Evolutionary conservation across 2,797 vertebrate species (phyloP).

Genomic region (Molossus alvarezi): DNA sequence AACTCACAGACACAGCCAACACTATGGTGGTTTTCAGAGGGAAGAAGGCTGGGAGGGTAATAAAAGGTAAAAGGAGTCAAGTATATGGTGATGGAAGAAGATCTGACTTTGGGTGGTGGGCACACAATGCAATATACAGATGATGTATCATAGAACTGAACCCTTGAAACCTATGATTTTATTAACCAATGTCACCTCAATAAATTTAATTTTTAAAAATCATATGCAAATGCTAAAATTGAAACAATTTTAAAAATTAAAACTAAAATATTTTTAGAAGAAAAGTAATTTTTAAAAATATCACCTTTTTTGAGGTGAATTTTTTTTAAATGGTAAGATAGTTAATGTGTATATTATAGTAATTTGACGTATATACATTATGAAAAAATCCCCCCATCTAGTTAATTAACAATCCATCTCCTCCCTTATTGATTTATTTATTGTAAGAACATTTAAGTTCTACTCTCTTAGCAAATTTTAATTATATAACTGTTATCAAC

Average conservation of each 20-base stretch:
- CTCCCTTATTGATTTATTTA: no score
- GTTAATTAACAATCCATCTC: background rate
- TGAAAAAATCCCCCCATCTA: background rate
- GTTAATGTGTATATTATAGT: no score
- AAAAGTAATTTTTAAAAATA: background rate
- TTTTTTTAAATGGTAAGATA: no score
- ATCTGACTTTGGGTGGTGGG: no score
- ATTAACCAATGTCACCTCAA: background rate
- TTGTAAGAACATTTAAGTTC: background rate
- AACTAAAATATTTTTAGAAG: background rate
- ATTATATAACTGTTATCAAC: background rate
- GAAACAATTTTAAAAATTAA: background rate
- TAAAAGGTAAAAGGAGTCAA: no score
- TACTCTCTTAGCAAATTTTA: background rate
- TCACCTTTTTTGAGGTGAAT: background rate
- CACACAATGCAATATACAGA: no score
- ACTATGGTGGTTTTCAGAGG: background rate
- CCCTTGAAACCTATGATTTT: background rate
- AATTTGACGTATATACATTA: background rate
- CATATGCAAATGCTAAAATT: background rate
- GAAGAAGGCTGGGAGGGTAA: background rate
- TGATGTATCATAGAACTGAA: background rate
- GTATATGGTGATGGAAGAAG: no score
- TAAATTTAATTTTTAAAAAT: no score
- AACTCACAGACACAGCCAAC: background rate